Evolutionary conservation across 1,140 invertebrate genomes (phyloP).

Genomic region (Cotesia typhae): DNA sequence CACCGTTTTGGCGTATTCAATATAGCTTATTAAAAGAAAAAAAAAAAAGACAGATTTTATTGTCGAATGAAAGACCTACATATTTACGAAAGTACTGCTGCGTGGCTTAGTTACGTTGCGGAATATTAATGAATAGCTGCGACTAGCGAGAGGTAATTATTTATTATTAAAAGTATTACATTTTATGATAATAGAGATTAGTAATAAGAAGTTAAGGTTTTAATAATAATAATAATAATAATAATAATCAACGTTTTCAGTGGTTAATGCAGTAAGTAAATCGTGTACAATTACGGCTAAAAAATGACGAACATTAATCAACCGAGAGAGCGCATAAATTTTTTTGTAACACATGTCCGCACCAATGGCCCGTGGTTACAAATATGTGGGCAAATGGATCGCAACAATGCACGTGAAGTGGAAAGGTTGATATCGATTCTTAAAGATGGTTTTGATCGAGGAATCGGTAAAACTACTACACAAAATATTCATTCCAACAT

Average conservation of each 20-base stretch:
- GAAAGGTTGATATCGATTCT: constrained; percentile 66
- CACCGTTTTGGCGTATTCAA: too few species aligned
- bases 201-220: too few species aligned
- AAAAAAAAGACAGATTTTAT: too few species aligned
- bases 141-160: too few species aligned
- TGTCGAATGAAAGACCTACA: too few species aligned
- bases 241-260: not conserved
- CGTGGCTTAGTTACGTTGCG: too few species aligned
- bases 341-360: constrained; percentile 74
- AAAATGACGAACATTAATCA: constrained; percentile 40
- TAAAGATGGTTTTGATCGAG: constrained; percentile 63
- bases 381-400: constrained; percentile 74
- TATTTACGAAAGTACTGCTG: too few species aligned
- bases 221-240: too few species aligned
- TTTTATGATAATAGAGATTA: too few species aligned
- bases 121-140: too few species aligned
- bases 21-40: too few species aligned
- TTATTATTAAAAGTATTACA: too few species aligned
- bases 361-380: constrained; percentile 72
- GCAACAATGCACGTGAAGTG: constrained; percentile 65
- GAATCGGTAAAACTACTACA: constrained; percentile 53
- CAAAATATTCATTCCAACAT: constrained; percentile 63
- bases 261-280: not conserved
- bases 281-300: not conserved
- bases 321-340: constrained; percentile 43